These are phyloP conservation scores for Lethenteron reissneri DNA, from an alignment of 2,113 vertebrate genomes.

Conservation along the genomic window DNA sequence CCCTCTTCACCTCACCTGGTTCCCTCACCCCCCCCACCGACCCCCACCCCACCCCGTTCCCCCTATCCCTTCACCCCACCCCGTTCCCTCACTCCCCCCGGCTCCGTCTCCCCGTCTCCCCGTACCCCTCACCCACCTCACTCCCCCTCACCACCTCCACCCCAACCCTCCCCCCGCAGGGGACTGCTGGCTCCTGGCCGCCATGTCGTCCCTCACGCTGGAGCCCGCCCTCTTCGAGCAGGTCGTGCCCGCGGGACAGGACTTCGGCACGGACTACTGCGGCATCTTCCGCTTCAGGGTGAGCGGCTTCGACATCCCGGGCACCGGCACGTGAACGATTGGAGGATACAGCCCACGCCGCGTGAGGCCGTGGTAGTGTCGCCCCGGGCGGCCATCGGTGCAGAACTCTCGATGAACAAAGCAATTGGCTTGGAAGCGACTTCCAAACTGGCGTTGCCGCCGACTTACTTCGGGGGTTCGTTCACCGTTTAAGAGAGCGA, in stretches of 20 bases:
- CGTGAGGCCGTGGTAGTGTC: too few relatives aligned
- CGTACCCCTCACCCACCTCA: neutral
- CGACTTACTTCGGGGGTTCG: too few relatives aligned
- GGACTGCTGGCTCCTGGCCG: constrained; percentile 20
- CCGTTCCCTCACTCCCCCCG: neutral
- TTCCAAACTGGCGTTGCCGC: too few relatives aligned
- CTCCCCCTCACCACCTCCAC: neutral
- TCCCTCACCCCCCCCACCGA: neutral
- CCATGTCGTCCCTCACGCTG: constrained; percentile 27
- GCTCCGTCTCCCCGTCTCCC: neutral
- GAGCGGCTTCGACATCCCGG: neutral
- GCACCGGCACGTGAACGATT: too few relatives aligned
- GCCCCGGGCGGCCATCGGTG: too few relatives aligned
- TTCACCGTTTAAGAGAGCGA: too few relatives aligned
- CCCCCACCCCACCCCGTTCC: neutral
- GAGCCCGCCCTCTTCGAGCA: constrained; percentile 22
- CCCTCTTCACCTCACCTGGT: neutral
- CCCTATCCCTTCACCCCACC: neutral
- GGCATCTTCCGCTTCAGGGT: constrained; percentile 30
- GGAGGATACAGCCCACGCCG: too few relatives aligned
- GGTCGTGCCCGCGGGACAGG: constrained; percentile 22
- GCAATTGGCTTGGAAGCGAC: too few relatives aligned
- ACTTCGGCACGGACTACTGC: constrained; percentile 23
- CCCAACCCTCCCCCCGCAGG: neutral
- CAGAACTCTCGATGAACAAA: too few relatives aligned